Evolutionary conservation across 2,888 invertebrate genomes (phyloP).

Genomic region (Lacanobia oleracea): DNA sequence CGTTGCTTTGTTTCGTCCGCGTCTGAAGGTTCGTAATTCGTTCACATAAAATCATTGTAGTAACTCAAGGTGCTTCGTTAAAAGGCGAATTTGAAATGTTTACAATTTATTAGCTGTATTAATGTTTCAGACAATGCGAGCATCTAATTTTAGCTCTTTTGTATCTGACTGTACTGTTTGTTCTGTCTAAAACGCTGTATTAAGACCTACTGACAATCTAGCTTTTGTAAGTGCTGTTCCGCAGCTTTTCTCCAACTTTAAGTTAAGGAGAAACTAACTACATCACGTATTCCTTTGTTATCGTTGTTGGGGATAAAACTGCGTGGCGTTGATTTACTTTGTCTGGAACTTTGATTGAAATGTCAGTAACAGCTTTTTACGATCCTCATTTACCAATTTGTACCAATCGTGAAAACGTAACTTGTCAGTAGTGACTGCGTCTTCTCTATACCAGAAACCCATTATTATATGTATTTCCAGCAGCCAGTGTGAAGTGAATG

Average conservation of each 20-base stretch:
- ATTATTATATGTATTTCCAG: constrained; percentile 3
- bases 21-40: constrained; percentile 54
- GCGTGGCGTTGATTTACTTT: too few species aligned
- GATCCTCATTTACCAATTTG: too few species aligned
- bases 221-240: not conserved
- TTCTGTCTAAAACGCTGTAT: not conserved
- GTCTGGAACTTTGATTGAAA: too few species aligned
- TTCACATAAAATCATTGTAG: constrained; percentile 56
- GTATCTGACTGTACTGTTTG: constrained; percentile 1
- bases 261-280: too few species aligned
- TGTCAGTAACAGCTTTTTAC: not conserved
- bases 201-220: constrained; percentile 5
- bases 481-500: not conserved
- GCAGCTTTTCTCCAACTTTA: not conserved
- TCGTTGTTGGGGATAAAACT: too few species aligned
- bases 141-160: constrained; percentile 20
- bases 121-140: constrained; percentile 14
- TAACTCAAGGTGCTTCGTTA: constrained; percentile 48
- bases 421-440: not conserved
- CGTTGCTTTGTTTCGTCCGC: constrained; percentile 66
- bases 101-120: constrained; percentile 36
- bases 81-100: constrained; percentile 41
- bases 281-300: too few species aligned
- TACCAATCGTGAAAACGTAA: constrained; percentile 1
- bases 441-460: not conserved